Percentiles rank a stretch among this genome's conserved stretches.
Evolutionary conservation across 2,113 vertebrate genomes (phyloP).

Genomic region (Lepus americanus): DNA sequence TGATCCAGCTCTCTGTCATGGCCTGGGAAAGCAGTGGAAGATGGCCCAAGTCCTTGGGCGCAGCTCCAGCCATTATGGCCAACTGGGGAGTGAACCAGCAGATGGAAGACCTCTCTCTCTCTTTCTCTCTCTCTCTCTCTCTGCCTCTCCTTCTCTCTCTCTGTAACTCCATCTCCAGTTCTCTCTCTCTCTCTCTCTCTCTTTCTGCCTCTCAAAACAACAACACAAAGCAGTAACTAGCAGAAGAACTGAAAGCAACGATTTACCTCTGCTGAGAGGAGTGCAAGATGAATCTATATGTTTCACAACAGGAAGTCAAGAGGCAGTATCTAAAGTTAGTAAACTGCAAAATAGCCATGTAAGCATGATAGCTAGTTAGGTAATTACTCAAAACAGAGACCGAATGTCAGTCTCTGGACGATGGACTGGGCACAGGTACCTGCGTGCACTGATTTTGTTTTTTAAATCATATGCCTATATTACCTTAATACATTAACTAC

Average conservation of each 20-base stretch:
- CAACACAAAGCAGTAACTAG: background rate
- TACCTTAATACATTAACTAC: background rate
- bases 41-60: too few species aligned
- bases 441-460: background rate
- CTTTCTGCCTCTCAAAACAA: too few species aligned
- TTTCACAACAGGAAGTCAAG: conserved; percentile 58
- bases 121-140: too few species aligned
- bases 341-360: background rate
- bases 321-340: background rate
- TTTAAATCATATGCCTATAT: background rate
- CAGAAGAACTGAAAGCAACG: background rate
- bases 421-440: background rate
- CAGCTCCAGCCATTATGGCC: too few species aligned
- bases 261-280: background rate
- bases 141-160: too few species aligned
- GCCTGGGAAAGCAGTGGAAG: too few species aligned
- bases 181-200: too few species aligned
- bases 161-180: too few species aligned
- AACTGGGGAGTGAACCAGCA: too few species aligned
- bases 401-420: background rate
- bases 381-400: background rate
- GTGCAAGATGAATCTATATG: background rate
- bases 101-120: too few species aligned
- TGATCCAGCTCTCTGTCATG: too few species aligned
- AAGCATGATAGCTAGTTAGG: background rate